phyloP scores from a whole-genome alignment of 2,888 invertebrate species.

The Myathropa florea region DNA sequence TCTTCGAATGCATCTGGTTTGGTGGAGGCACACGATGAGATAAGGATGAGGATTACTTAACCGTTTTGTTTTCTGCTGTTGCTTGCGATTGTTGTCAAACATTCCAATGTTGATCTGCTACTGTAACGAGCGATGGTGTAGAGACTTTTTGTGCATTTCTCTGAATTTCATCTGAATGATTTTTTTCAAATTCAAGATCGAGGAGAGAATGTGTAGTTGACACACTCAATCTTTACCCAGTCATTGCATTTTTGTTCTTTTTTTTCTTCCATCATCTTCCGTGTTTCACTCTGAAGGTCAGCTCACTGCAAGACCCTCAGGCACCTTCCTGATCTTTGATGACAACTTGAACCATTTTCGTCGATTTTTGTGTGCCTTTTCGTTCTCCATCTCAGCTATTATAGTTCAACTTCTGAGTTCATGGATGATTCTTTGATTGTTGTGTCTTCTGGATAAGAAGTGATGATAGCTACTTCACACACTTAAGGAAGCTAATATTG shows the following conservation, averaged over 20 bases:
- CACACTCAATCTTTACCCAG: not conserved
- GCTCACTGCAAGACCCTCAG: not conserved
- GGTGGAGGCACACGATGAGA: conserved; percentile 25
- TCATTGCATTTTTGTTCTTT: not conserved
- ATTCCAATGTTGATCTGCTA: not conserved
- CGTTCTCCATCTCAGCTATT: not conserved
- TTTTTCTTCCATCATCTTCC: not conserved
- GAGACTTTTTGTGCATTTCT: not conserved
- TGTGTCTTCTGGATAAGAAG: too few species aligned
- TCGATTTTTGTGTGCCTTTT: not conserved
- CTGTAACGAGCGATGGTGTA: not conserved
- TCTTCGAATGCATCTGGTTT: conserved; percentile 40
- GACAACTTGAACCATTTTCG: not conserved
- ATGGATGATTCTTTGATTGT: too few species aligned
- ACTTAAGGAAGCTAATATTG: too few species aligned
- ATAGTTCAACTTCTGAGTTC: not conserved
- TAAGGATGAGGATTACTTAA: conserved; percentile 60
- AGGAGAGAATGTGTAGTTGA: not conserved
- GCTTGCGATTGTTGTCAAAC: not conserved
- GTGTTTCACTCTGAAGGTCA: not conserved
- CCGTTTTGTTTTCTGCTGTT: conserved; percentile 27
- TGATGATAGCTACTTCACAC: too few species aligned
- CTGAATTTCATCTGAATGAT: not conserved
- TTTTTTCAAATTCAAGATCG: not conserved
- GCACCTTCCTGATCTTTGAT: not conserved